Percentiles rank a stretch among this genome's conserved stretches.
Evolutionary conservation across 2,113 vertebrate genomes (phyloP).

Genomic region (Turnix velox): DNA sequence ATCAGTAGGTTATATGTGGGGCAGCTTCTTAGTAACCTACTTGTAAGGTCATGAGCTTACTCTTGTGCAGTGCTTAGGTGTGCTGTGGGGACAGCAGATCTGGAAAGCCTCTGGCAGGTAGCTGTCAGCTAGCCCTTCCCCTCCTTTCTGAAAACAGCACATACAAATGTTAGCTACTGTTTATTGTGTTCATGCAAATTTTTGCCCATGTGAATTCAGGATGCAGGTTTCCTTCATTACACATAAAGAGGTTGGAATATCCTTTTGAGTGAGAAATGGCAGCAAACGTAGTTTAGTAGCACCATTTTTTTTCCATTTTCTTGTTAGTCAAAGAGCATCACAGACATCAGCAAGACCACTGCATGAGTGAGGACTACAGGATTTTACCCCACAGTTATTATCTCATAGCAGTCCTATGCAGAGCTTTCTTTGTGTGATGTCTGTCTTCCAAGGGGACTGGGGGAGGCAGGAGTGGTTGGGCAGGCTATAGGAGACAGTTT

Average conservation of each 20-base stretch:
- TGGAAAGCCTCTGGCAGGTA: background rate
- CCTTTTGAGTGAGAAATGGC: background rate
- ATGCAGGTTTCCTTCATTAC: background rate
- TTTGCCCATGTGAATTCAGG: conserved; percentile 13
- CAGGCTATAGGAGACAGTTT: background rate
- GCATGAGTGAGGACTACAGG: background rate
- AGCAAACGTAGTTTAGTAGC: background rate
- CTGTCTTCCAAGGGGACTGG: background rate
- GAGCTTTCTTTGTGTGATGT: background rate
- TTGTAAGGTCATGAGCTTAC: background rate
- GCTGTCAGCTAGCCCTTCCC: background rate
- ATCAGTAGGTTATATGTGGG: background rate
- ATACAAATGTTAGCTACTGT: conserved; percentile 8
- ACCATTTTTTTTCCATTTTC: background rate
- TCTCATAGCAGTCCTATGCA: fast-evolving
- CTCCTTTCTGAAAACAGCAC: background rate
- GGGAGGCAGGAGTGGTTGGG: background rate
- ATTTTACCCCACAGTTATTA: background rate
- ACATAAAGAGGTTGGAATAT: background rate
- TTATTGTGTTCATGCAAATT: conserved; percentile 21
- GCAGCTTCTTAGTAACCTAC: background rate
- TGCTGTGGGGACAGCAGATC: background rate
- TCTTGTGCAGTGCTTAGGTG: background rate
- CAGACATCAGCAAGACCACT: background rate
- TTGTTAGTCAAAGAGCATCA: background rate